phyloP scores from a whole-genome alignment of 2,113 vertebrate genomes.

The Sinocyclocheilus grahami region DNA sequence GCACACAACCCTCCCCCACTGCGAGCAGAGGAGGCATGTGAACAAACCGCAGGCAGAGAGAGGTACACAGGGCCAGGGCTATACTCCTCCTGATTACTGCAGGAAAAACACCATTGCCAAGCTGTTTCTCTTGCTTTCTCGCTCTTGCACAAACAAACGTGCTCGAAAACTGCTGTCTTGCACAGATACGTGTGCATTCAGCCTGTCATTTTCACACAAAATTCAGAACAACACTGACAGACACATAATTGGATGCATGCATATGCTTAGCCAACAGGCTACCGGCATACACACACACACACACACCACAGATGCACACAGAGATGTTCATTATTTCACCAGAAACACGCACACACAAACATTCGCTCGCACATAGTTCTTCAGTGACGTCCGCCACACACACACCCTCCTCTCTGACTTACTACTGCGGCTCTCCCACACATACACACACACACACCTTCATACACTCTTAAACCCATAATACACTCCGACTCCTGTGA shows the following conservation, averaged over 20 bases:
- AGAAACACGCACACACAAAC: slow-evolving; percentile 47
- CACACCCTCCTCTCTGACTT: slow-evolving; percentile 45
- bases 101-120: slow-evolving; percentile 63
- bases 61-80: slow-evolving; percentile 68
- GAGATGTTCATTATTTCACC: slow-evolving; percentile 34
- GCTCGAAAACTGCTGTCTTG: slow-evolving; percentile 18
- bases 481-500: slow-evolving; percentile 24
- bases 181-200: slow-evolving; percentile 21
- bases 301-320: slow-evolving; percentile 11
- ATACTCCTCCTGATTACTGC: slow-evolving; percentile 74
- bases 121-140: slow-evolving; percentile 52
- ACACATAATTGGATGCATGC: slow-evolving; percentile 27
- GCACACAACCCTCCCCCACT: slow-evolving; percentile 61
- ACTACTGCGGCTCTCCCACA: slow-evolving; percentile 9
- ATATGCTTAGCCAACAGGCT: slow-evolving; percentile 36
- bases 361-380: slow-evolving; percentile 43
- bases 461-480: slow-evolving; percentile 37
- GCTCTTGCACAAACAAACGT: not conserved
- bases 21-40: slow-evolving; percentile 73
- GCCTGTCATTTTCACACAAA: slow-evolving; percentile 18
- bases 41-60: slow-evolving; percentile 75
- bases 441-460: slow-evolving; percentile 32
- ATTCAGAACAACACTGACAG: slow-evolving; percentile 23
- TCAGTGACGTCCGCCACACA: slow-evolving; percentile 33
- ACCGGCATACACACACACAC: not conserved